These are phyloP conservation scores for Phortica variegata DNA, from an alignment of 1,140 invertebrate species.

Conservation along the genomic window DNA sequence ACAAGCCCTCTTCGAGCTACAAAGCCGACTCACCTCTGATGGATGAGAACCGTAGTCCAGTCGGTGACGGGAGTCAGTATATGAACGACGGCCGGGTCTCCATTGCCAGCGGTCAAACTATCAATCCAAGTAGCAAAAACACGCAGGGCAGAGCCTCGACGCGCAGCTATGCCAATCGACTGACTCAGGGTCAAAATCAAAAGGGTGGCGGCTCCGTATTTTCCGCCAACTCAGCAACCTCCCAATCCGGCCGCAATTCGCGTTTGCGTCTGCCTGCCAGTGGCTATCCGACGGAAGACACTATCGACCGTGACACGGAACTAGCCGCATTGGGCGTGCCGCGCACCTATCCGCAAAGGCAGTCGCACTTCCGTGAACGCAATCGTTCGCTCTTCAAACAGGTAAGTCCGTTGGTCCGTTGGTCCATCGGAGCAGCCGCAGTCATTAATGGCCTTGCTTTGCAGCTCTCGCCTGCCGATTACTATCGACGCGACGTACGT, in stretches of 20 bases:
- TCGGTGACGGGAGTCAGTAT: constrained; percentile 17
- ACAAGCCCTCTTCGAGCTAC: constrained; percentile 9
- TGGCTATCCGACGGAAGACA: constrained; percentile 6
- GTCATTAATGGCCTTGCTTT: no score
- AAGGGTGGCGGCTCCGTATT: constrained; percentile 14
- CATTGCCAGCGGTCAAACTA: constrained; percentile 24
- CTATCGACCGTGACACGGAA: constrained; percentile 16
- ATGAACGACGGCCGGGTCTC: constrained; percentile 14
- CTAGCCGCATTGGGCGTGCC: constrained; percentile 25
- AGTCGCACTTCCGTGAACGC: constrained; percentile 47
- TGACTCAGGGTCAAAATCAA: constrained; percentile 6
- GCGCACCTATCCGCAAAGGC: constrained; percentile 31
- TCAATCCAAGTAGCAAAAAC: constrained; percentile 6
- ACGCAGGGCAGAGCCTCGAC: constrained; percentile 14
- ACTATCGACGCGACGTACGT: no score
- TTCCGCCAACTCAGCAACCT: constrained; percentile 4
- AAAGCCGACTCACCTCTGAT: constrained; percentile 32
- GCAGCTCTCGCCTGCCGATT: no score
- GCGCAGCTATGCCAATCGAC: constrained; percentile 8
- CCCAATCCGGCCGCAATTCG: background rate
- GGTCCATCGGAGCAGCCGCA: no score
- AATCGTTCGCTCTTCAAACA: constrained; percentile 42
- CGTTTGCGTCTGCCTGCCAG: constrained; percentile 13
- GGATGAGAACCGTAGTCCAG: constrained; percentile 47
- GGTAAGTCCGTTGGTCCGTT: no score